These are phyloP conservation scores for Thunnus maccoyii DNA, from an alignment of 2,113 vertebrate species.

Conservation along the genomic window DNA sequence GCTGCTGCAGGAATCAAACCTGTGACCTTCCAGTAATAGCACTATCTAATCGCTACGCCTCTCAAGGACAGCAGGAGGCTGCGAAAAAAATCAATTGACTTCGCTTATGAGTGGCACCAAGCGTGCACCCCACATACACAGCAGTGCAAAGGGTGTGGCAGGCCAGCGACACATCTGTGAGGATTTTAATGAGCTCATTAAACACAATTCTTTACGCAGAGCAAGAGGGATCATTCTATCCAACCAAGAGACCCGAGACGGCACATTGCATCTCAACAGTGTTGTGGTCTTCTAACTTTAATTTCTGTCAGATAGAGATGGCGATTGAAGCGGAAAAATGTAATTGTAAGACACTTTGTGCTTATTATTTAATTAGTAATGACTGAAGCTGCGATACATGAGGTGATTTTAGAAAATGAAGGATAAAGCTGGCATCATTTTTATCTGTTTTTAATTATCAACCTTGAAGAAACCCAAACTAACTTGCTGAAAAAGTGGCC, in stretches of 20 bases:
- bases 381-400: background rate
- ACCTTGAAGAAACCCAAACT: background rate
- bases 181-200: constrained; percentile 63
- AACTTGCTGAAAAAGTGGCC: background rate
- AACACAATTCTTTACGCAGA: constrained; percentile 34
- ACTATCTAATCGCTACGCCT: background rate
- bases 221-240: constrained; percentile 22
- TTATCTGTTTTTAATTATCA: background rate
- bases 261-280: background rate
- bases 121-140: background rate
- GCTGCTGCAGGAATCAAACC: constrained; percentile 2
- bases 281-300: background rate
- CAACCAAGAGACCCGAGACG: background rate
- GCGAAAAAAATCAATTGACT: constrained; percentile 15
- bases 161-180: background rate
- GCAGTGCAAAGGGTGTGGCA: background rate
- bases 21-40: constrained; percentile 23
- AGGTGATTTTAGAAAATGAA: background rate
- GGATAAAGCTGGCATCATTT: background rate
- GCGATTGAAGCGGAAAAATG: background rate
- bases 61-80: constrained; percentile 4
- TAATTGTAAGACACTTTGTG: too few relatives aligned
- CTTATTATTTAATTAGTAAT: background rate
- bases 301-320: background rate
- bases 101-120: background rate